A percentile compares a stretch with the other conserved stretches of the same genome.
Conservation (phyloP, 2,113 vertebrate species). For the Xenus cinereus region DNA sequence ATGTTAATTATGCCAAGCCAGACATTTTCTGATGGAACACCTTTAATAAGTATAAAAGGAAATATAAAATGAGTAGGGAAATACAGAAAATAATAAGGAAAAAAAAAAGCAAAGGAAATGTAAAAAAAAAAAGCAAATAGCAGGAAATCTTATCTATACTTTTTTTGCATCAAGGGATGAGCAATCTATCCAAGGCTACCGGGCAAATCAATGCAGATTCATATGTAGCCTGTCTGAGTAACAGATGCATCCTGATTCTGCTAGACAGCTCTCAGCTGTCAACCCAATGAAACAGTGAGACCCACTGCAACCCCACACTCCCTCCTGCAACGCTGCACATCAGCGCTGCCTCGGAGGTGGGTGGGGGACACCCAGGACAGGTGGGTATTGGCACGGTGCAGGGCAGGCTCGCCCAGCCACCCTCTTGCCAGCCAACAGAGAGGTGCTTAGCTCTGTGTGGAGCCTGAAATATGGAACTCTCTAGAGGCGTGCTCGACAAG, state of each 20-base stretch:
- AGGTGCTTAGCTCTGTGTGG: rapidly evolving
- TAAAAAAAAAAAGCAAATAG: not conserved
- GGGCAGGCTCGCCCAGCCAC: not conserved
- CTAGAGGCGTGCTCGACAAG: rapidly evolving
- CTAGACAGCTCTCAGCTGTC: not conserved
- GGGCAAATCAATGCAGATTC: not conserved
- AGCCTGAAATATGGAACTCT: not conserved
- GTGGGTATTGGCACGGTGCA: not conserved
- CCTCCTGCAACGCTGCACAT: not conserved
- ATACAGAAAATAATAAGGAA: not conserved
- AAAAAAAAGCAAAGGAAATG: not conserved
- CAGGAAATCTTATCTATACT: not conserved
- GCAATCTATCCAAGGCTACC: not conserved
- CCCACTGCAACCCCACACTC: not conserved
- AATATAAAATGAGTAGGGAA: not conserved
- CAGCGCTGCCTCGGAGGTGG: not conserved
- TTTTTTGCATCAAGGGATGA: not conserved
- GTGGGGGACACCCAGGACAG: no score
- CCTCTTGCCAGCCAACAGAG: rapidly evolving
- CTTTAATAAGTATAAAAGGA: not conserved
- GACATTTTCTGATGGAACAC: not conserved
- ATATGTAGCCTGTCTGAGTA: not conserved
- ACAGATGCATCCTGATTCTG: not conserved
- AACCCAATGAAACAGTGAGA: not conserved
- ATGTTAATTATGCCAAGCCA: not conserved